These are phyloP conservation scores for Drosophila kambysellisi DNA, from an alignment of 2,888 invertebrate species.

Conservation along the genomic window DNA sequence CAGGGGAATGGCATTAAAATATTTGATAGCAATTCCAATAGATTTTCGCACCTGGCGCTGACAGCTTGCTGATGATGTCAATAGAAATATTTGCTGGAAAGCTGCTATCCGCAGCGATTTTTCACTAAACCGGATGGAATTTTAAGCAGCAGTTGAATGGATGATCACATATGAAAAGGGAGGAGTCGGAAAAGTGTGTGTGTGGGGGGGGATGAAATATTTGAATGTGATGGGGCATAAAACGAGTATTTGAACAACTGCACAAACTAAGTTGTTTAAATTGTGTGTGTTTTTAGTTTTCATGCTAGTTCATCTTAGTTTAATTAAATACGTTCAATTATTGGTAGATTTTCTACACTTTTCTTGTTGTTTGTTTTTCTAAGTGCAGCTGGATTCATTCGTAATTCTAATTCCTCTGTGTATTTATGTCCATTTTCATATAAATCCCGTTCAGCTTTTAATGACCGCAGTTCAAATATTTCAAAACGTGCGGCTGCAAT, in stretches of 20 bases:
- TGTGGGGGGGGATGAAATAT: neutral
- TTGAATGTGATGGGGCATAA: constrained; percentile 11
- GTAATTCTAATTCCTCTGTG: neutral
- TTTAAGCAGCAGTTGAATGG: constrained; percentile 50
- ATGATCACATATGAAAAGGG: constrained; percentile 34
- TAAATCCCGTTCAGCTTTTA: constrained; percentile 11
- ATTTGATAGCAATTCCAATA: constrained; percentile 49
- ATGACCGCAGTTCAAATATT: constrained; percentile 32
- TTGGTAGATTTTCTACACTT: neutral
- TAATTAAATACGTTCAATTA: neutral
- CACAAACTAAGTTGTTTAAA: neutral
- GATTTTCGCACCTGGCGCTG: constrained; percentile 50
- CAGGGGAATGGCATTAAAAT: constrained; percentile 45
- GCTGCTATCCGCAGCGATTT: constrained; percentile 29
- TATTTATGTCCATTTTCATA: neutral
- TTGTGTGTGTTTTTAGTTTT: neutral
- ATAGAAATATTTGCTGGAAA: constrained; percentile 28
- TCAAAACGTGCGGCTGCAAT: constrained; percentile 21
- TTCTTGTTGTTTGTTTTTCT: neutral
- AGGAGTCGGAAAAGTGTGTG: neutral
- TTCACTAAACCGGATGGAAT: constrained; percentile 50
- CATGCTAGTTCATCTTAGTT: neutral
- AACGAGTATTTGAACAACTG: neutral
- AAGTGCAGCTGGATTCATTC: neutral
- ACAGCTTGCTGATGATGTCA: constrained; percentile 43